Base-by-base conservation (phyloP, 2,113 vertebrate genomes). In the Chloebia gouldiae region DNA sequence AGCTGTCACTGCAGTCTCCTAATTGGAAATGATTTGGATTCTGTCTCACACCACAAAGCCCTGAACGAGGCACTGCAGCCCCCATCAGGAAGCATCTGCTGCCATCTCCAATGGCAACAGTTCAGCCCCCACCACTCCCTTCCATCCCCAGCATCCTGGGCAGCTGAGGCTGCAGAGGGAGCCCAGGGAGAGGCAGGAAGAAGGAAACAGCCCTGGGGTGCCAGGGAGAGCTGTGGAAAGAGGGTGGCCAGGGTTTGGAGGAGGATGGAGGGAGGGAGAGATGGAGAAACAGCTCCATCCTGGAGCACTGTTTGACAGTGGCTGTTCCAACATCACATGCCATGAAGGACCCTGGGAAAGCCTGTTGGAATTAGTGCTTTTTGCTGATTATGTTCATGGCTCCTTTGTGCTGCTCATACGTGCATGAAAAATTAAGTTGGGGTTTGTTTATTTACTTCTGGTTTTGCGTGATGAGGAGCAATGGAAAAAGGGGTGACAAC, bases 11-110 rank as follows among this genome's bases (percentile, higher is more conserved):
- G 54, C 78, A 35, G 3, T 66, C 93, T 96, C 79, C 92, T 98
- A 97, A 98, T 92, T 97, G 96, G 93, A 97, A 98, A 97, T 97
- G 96, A 98, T 93, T 97, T 82, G 87, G 94, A 96, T 96, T 95
- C 92, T 94, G 92, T 97, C 97, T 97, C 96, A 96, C 98, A 96
- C 63, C 95, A 95, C 97, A 97, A 70, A 98, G 94, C 92, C 91
- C 80, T 35, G 84, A 96, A 95, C 93, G 93, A 97, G 93, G 93
- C 96, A 97, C 85, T 7, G 18, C 85, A 96, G 90, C 68, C 92
- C 96, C 94, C 77, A 96, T 59, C 96, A 91, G 92, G 83, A 92
- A 95, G 91, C 94, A 96, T 97, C 97, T 97, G 95, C 92, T 95
- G 77, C 93, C 84, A 96, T 96, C 95, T 95, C 97, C 92, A 95